Base-by-base conservation (phyloP, 2,797 vertebrate genomes). In the Fistularia commersonii region DNA sequence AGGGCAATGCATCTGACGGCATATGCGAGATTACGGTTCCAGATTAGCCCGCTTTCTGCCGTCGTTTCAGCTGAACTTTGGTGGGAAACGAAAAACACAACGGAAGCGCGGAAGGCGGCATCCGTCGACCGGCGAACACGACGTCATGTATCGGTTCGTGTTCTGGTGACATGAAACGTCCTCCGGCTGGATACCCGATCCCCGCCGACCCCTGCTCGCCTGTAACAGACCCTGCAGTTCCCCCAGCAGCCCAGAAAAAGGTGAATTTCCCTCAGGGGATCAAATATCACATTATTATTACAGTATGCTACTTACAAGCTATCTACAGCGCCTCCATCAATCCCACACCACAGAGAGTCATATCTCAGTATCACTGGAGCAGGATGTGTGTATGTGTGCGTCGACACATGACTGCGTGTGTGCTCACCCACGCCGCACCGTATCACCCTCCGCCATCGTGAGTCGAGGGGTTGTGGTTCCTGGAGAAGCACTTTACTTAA, bases 401-500 rank as follows among this genome's bases (percentile, higher is more conserved):
- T 57, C 36, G 44, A 14, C 34, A 39, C 36, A 39, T 34, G 38
- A 44, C 31, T 56, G n/a, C 45, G 53, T 50, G 64, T 70, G 69
- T 79, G 71, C 69, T 75, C 41, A 68, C 62, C 72, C 56, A 67
- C 45, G 54, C 50, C 8, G 48, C 58, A 50, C 56, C 35, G 8
- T 72, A 84, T 81, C 77, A 71, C 51, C 75, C 81, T 84, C 79
- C 74, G 79, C 77, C 78, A 84, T 75, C 64, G 60, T 64, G 72
- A 79, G 78, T 71, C 67, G 77, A 84, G 80, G 77, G 81, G 71
- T 75, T 83, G 80, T 79, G 83, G 81, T 87, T 85, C 79, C 77
- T 74, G 70, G 77, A 87, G 83, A 83, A 84, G 81, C 83, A 87
- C 81, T 85, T 84, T 83, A 85, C 85, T 82, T 85, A 87, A 87